Evolutionary conservation across 2,888 invertebrate genomes (phyloP).

Genomic region (Brachypalpus laphriformis): DNA sequence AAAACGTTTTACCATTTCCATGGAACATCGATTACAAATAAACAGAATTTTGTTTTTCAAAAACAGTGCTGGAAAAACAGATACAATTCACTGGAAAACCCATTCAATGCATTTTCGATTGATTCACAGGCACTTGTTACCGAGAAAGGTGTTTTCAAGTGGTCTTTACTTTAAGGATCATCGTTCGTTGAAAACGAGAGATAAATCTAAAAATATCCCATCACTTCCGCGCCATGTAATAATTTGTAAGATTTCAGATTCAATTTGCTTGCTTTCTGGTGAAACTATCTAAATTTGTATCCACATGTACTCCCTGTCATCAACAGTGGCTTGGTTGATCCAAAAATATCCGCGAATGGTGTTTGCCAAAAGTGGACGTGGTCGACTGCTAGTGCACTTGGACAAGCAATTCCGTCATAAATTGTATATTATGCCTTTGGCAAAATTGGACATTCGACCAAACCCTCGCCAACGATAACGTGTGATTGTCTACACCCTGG

Average conservation of each 20-base stretch:
- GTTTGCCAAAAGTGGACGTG: slow-evolving; percentile 18
- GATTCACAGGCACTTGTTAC: slow-evolving; percentile 1
- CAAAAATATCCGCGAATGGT: slow-evolving; percentile 19
- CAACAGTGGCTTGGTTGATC: not conserved
- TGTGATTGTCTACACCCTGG: slow-evolving; percentile 54
- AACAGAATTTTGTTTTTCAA: not conserved
- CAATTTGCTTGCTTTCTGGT: slow-evolving; percentile 7
- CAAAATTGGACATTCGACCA: not conserved
- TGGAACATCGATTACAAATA: not conserved
- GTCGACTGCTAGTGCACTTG: slow-evolving; percentile 35
- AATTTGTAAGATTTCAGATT: slow-evolving; percentile 14
- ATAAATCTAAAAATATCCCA: slow-evolving; percentile 31
- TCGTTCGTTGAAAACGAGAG: not conserved
- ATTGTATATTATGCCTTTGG: not conserved
- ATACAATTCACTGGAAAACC: slow-evolving; percentile 34
- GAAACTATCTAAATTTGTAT: not conserved
- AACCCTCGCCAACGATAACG: slow-evolving; percentile 6
- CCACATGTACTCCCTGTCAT: not conserved
- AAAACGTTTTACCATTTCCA: not conserved
- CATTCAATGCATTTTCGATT: not conserved
- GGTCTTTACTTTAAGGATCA: not conserved
- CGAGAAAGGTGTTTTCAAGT: not conserved
- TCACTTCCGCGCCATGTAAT: slow-evolving; percentile 35
- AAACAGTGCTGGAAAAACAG: not conserved
- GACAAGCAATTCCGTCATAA: slow-evolving; percentile 21